These are phyloP conservation scores for Bombus superbus DNA, from an alignment of 1,140 invertebrate genomes.

Conservation along the genomic window DNA sequence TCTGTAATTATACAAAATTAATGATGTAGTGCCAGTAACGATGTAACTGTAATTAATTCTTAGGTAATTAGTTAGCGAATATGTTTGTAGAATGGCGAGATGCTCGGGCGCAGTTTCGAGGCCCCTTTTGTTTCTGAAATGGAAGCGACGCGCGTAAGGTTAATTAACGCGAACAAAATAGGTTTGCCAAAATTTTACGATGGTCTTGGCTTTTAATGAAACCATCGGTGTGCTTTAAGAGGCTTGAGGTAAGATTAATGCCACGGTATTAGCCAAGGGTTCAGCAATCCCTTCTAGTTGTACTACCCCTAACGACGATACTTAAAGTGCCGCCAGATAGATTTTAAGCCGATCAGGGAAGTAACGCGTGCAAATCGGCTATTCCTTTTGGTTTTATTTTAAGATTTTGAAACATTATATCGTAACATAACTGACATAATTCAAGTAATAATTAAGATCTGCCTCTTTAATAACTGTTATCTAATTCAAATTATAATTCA, in stretches of 20 bases:
- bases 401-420: not conserved
- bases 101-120: not conserved
- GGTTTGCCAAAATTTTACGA: slow-evolving; percentile 37
- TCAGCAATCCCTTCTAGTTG: slow-evolving; percentile 27
- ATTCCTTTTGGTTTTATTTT: not conserved
- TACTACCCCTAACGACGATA: not conserved
- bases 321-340: slow-evolving; percentile 32
- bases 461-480: not conserved
- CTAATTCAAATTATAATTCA: not conserved
- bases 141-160: not conserved
- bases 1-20: not conserved
- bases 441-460: not conserved
- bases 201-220: slow-evolving; percentile 40
- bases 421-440: not conserved
- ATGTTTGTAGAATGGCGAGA: not conserved
- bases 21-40: too few species aligned
- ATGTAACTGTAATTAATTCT: slow-evolving; percentile 7
- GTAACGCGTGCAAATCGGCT: slow-evolving; percentile 17
- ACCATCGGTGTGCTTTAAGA: slow-evolving; percentile 32
- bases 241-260: slow-evolving; percentile 51
- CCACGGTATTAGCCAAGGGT: slow-evolving; percentile 46
- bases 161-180: slow-evolving; percentile 49
- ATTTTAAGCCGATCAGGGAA: not conserved
- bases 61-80: slow-evolving; percentile 4
- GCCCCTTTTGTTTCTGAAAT: slow-evolving; percentile 5